Evolutionary conservation across 2,797 vertebrate species (phyloP).

Genomic region (Erithacus rubecula): DNA sequence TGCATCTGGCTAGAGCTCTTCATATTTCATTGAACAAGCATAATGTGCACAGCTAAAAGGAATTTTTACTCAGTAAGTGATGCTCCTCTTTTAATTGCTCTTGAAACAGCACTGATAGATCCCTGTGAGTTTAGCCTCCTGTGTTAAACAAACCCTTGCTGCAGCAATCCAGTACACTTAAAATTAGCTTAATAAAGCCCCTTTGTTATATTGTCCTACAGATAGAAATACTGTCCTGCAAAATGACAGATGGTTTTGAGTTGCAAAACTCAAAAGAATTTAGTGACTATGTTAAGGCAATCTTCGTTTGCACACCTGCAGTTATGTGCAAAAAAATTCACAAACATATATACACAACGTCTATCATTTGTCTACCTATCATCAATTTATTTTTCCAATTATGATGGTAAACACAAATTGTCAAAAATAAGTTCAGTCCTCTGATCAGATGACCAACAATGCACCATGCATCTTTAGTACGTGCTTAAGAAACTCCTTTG

Average conservation of each 20-base stretch:
- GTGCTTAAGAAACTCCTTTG: not conserved
- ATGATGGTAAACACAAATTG: not conserved
- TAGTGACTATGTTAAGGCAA: not conserved
- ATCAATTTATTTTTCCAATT: not conserved
- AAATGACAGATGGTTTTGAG: not conserved
- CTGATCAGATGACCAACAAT: not conserved
- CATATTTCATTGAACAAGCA: not conserved
- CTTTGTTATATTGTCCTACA: not conserved
- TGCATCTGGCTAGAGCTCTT: not conserved
- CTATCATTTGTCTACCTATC: not conserved
- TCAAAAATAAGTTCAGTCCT: not conserved
- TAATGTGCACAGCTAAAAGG: not conserved
- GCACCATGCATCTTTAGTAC: fast-evolving
- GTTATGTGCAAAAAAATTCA: not conserved
- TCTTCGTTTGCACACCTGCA: not conserved
- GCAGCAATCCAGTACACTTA: not conserved
- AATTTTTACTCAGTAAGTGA: not conserved
- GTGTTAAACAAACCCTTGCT: not conserved
- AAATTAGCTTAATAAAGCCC: not conserved
- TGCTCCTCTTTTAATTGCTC: not conserved
- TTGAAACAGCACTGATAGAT: not conserved
- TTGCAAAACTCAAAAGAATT: not conserved
- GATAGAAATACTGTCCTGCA: not conserved
- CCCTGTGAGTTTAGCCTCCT: not conserved
- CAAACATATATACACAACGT: not conserved